phyloP scores from a whole-genome alignment of 2,888 invertebrate genomes.

The Philhelius pedissequus region DNA sequence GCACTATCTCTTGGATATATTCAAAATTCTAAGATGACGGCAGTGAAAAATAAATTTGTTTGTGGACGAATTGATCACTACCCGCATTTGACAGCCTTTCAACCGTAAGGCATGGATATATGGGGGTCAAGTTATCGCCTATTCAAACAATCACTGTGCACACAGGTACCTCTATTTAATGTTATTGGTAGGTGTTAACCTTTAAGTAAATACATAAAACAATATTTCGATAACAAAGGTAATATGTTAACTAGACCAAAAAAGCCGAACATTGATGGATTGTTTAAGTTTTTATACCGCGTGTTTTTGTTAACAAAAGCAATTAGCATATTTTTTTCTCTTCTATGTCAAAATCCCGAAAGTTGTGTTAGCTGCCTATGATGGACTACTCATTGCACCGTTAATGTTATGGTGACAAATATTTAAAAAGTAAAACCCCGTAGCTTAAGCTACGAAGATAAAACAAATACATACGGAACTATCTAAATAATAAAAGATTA shows the following conservation, averaged over 20 bases:
- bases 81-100: not conserved
- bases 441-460: not conserved
- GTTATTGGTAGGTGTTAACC: not conserved
- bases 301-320: not conserved
- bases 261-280: not conserved
- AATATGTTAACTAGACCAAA: not conserved
- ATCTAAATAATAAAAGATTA: not conserved
- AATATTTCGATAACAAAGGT: not conserved
- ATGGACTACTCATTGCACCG: constrained; percentile 28
- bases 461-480: not conserved
- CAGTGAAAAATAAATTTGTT: too few species aligned
- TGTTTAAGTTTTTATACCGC: not conserved
- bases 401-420: not conserved
- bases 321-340: constrained; percentile 28
- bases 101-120: not conserved
- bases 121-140: too few species aligned
- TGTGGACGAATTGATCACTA: not conserved
- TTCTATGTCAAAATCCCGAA: not conserved
- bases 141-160: not conserved
- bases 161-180: not conserved
- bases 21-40: too few species aligned
- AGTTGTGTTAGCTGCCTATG: not conserved
- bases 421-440: constrained; percentile 42
- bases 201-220: not conserved
- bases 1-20: too few species aligned